Conservation (phyloP, 2,888 invertebrate genomes). For the Campoletis raptor region DNA sequence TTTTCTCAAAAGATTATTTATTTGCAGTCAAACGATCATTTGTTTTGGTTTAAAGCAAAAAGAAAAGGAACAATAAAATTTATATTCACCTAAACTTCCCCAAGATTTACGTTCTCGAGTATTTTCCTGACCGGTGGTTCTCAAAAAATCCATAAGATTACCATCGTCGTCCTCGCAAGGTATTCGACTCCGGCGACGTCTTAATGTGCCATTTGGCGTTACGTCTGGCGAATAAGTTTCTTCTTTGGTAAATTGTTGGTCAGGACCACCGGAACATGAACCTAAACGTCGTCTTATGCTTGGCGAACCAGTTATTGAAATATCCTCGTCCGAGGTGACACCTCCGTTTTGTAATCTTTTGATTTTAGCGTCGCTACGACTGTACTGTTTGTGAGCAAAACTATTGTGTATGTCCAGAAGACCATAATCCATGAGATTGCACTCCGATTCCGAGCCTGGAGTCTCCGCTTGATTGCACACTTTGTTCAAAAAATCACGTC, state of each 20-base stretch:
- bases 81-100: slow-evolving; percentile 91
- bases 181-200: slow-evolving; percentile 92
- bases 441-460: slow-evolving; percentile 91
- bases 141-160: slow-evolving; percentile 93
- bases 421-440: slow-evolving; percentile 91
- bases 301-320: slow-evolving; percentile 88
- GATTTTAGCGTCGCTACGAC: slow-evolving; percentile 83
- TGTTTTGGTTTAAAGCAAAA: not conserved
- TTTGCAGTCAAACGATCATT: not conserved
- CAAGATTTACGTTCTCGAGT: slow-evolving; percentile 92
- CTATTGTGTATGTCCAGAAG: slow-evolving; percentile 91
- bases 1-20: not conserved
- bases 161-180: slow-evolving; percentile 94
- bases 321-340: slow-evolving; percentile 88
- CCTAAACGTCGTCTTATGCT: slow-evolving; percentile 89
- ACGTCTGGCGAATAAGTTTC: slow-evolving; percentile 90
- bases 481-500: slow-evolving; percentile 74
- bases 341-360: slow-evolving; percentile 85
- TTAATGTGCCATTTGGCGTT: slow-evolving; percentile 95
- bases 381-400: slow-evolving; percentile 86
- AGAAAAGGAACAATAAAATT: not conserved
- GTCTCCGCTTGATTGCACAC: slow-evolving; percentile 90
- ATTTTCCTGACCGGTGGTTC: slow-evolving; percentile 91
- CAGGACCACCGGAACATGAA: slow-evolving; percentile 85
- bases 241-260: slow-evolving; percentile 84